These are phyloP conservation scores for Planiliza haematocheilus DNA, from an alignment of 2,113 vertebrate species.

Conservation along the genomic window DNA sequence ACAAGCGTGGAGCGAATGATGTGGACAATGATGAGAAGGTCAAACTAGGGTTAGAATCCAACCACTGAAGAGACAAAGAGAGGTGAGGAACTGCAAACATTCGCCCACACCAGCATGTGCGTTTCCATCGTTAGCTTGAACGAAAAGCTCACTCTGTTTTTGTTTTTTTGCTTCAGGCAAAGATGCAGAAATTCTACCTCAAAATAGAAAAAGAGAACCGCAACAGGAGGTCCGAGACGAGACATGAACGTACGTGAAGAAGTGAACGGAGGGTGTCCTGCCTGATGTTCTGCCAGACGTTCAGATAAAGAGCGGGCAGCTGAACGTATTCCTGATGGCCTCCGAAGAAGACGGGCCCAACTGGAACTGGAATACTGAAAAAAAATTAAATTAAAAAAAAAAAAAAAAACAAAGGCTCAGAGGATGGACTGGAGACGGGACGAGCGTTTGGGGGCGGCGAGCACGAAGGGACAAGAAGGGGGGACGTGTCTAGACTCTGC, in stretches of 20 bases:
- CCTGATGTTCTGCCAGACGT: slow-evolving; percentile 41
- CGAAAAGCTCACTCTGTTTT: slow-evolving; percentile 16
- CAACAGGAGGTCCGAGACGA: slow-evolving; percentile 62
- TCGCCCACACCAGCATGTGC: not conserved
- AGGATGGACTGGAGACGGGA: slow-evolving; percentile 61
- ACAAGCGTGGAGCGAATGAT: slow-evolving; percentile 94
- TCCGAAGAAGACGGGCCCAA: slow-evolving; percentile 40
- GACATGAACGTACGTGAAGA: slow-evolving; percentile 67
- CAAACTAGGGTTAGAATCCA: slow-evolving; percentile 90
- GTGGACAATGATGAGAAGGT: slow-evolving; percentile 97
- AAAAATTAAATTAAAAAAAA: too few species aligned
- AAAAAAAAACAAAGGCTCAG: not conserved
- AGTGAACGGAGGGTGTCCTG: slow-evolving; percentile 48
- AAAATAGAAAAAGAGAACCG: slow-evolving; percentile 79
- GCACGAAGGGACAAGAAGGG: slow-evolving; percentile 22
- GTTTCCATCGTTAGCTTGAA: not conserved
- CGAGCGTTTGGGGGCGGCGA: slow-evolving; percentile 21
- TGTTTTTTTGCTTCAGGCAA: slow-evolving; percentile 55
- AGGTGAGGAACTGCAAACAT: slow-evolving; percentile 66
- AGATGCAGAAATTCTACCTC: slow-evolving; percentile 86
- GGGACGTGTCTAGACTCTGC: slow-evolving; percentile 63
- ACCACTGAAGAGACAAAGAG: slow-evolving; percentile 84
- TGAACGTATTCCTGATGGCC: slow-evolving; percentile 54
- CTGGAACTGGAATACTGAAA: slow-evolving; percentile 69
- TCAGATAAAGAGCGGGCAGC: slow-evolving; percentile 31